Conservation (phyloP, 2,888 invertebrate genomes). For the Tetheella fluctuosa region DNA sequence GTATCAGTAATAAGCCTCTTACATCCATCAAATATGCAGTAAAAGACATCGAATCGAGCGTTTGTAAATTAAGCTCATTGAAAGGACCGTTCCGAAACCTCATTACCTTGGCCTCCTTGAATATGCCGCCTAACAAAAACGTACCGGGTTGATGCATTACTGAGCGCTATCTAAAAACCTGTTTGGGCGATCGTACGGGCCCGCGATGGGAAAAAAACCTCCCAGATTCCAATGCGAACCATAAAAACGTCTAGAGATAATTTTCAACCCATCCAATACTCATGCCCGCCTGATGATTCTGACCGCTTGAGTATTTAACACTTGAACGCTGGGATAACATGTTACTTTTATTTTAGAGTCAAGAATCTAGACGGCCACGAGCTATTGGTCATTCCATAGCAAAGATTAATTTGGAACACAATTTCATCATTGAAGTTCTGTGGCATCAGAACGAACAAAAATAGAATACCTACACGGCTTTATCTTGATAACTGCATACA, state of each 20-base stretch:
- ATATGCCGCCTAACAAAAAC: conserved; percentile 80
- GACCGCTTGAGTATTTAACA: conserved; percentile 69
- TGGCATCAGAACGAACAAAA: conserved; percentile 4
- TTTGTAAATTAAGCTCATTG: conserved; percentile 63
- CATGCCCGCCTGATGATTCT: conserved; percentile 54
- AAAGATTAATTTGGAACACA: conserved; percentile 10
- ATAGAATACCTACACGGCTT: neutral
- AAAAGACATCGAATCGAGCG: conserved; percentile 23
- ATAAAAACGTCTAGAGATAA: conserved; percentile 82
- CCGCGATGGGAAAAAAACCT: conserved; percentile 76
- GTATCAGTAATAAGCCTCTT: conserved; percentile 6
- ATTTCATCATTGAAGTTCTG: conserved; percentile 8
- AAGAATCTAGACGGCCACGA: neutral
- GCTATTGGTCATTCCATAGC: conserved; percentile 3
- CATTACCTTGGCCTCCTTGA: conserved; percentile 76
- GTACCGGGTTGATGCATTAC: conserved; percentile 80
- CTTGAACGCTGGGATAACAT: conserved; percentile 57
- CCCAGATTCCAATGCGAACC: conserved; percentile 81
- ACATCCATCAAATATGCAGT: conserved; percentile 12
- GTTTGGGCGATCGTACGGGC: conserved; percentile 77
- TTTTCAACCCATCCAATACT: conserved; percentile 73
- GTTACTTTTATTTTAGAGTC: conserved; percentile 38
- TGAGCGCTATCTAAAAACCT: conserved; percentile 83
- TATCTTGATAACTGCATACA: conserved; percentile 6
- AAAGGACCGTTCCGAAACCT: conserved; percentile 68